Evolutionary conservation across 2,797 vertebrate species (phyloP).

Genomic region (Leptodactylus fallax): DNA sequence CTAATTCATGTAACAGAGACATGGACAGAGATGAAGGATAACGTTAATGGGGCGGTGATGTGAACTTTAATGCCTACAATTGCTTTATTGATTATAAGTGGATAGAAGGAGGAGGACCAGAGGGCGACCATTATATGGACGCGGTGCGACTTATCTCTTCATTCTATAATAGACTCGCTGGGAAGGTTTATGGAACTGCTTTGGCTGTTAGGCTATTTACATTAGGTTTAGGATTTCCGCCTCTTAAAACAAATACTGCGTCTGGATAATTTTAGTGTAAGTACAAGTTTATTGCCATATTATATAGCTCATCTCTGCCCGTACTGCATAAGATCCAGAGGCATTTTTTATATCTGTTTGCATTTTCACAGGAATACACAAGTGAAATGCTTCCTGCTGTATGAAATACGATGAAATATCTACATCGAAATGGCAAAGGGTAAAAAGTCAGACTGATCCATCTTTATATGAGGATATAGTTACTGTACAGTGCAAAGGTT

Average conservation of each 20-base stretch:
- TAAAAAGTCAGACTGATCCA: not conserved
- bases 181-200: slow-evolving; percentile 30
- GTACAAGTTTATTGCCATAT: slow-evolving; percentile 42
- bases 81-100: slow-evolving; percentile 71
- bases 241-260: slow-evolving; percentile 24
- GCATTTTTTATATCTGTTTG: slow-evolving; percentile 6
- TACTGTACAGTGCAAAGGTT: too few species aligned
- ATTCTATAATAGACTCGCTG: not conserved
- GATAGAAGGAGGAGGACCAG: slow-evolving; percentile 63
- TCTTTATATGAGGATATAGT: too few species aligned
- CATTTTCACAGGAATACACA: not conserved
- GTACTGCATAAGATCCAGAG: not conserved
- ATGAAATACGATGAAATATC: not conserved
- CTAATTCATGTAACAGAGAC: slow-evolving; percentile 70
- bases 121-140: slow-evolving; percentile 51
- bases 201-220: slow-evolving; percentile 20
- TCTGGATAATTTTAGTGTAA: slow-evolving; percentile 12
- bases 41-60: slow-evolving; percentile 71
- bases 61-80: slow-evolving; percentile 72
- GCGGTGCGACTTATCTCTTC: slow-evolving; percentile 42
- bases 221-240: slow-evolving; percentile 43
- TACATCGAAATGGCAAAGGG: not conserved
- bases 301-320: slow-evolving; percentile 1
- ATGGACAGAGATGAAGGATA: slow-evolving; percentile 76
- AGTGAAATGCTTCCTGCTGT: not conserved